These are phyloP conservation scores for Hypena proboscidalis DNA, from an alignment of 2,888 invertebrate species.

Conservation along the genomic window DNA sequence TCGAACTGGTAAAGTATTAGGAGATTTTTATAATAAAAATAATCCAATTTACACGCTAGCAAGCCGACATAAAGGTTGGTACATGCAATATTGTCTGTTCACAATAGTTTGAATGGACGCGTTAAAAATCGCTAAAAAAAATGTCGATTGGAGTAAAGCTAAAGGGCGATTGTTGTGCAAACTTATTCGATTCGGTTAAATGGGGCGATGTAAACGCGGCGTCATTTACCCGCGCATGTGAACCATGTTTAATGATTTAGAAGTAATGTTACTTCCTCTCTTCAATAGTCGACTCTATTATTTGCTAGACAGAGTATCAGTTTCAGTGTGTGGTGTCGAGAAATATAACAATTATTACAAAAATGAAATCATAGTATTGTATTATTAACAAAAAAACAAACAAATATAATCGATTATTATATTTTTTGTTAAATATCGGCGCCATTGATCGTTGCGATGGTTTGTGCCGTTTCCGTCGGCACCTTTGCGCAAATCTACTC, in stretches of 20 bases:
- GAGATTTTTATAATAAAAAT: constrained; percentile 78
- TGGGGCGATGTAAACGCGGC: constrained; percentile 77
- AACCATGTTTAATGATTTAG: constrained; percentile 80
- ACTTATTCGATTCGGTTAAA: constrained; percentile 81
- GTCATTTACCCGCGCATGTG: constrained; percentile 70
- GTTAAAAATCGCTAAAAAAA: constrained; percentile 78
- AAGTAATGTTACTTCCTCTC: constrained; percentile 48
- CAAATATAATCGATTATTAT: constrained; percentile 14
- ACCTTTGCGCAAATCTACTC: constrained; percentile 71
- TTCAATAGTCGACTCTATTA: constrained; percentile 18
- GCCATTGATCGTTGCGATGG: constrained; percentile 52
- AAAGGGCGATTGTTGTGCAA: constrained; percentile 83
- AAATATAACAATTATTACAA: constrained; percentile 27
- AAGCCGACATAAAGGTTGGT: constrained; percentile 56
- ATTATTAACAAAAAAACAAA: constrained; percentile 19
- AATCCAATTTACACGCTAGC: constrained; percentile 81
- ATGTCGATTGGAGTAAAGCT: constrained; percentile 80
- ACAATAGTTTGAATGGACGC: constrained; percentile 68
- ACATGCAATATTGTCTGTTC: constrained; percentile 61
- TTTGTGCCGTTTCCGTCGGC: constrained; percentile 43
- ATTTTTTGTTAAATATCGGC: constrained; percentile 49
- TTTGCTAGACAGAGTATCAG: neutral
- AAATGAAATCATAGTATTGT: constrained; percentile 29
- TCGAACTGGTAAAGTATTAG: constrained; percentile 65
- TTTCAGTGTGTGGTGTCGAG: neutral